A percentile compares a stretch with the other conserved stretches of the same genome.
phyloP scores from a whole-genome alignment of 1,140 invertebrate species.

The Apis dorsata region DNA sequence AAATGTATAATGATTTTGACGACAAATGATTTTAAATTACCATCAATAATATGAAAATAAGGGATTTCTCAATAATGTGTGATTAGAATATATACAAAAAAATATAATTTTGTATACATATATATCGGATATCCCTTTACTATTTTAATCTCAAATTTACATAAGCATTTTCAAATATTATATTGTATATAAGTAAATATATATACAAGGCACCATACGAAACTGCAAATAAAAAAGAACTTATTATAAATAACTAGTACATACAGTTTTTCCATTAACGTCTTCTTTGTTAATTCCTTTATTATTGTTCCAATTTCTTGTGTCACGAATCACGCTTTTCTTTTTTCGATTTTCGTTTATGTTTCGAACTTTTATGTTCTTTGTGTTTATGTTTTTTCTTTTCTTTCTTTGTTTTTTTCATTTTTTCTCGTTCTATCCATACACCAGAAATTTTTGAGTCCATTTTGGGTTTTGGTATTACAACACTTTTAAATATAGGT shows the following conservation, averaged over 20 bases:
- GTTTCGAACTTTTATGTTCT: conserved; percentile 65
- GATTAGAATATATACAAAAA: conserved; percentile 30
- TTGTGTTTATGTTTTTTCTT: conserved; percentile 79
- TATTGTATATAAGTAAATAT: not conserved
- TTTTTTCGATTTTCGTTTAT: conserved; percentile 70
- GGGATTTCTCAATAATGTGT: conserved; percentile 42
- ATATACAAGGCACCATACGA: not conserved
- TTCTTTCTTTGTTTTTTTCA: conserved; percentile 75
- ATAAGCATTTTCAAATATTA: conserved; percentile 21
- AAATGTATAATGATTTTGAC: not conserved
- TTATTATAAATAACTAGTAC: conserved; percentile 26
- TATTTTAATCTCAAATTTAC: conserved; percentile 14
- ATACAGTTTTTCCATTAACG: not conserved
- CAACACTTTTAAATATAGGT: conserved; percentile 68
- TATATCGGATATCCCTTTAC: conserved; percentile 30
- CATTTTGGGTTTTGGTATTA: conserved; percentile 53
- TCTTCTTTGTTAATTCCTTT: not conserved
- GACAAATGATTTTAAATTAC: conserved; percentile 8
- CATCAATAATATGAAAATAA: conserved; percentile 15
- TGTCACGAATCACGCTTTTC: conserved; percentile 63
- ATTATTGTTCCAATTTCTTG: not conserved
- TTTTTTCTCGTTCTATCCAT: conserved; percentile 76
- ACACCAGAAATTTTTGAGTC: conserved; percentile 57
- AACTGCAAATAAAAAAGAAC: conserved; percentile 1
- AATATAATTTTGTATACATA: conserved; percentile 18